These are phyloP conservation scores for Drosophila virilis DNA, from an alignment of 1,140 invertebrate genomes.

Conservation along the genomic window DNA sequence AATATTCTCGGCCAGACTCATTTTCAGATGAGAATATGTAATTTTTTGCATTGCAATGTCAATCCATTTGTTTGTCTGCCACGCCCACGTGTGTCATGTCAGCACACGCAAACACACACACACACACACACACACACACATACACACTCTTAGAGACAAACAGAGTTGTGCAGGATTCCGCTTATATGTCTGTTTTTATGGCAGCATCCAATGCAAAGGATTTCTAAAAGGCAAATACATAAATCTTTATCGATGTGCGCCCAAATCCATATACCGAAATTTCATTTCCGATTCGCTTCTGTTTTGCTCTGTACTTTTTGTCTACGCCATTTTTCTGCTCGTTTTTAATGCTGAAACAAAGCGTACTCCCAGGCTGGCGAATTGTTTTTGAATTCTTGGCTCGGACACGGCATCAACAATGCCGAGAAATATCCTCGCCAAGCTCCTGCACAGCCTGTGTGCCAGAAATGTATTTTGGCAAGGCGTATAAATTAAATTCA, in stretches of 20 bases:
- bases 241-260: conserved; percentile 71
- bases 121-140: not conserved
- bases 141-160: not conserved
- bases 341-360: conserved; percentile 39
- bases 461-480: conserved; percentile 57
- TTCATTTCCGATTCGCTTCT: conserved; percentile 59
- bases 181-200: conserved; percentile 54
- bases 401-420: conserved; percentile 50
- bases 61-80: conserved; percentile 40
- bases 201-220: conserved; percentile 40
- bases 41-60: conserved; percentile 38
- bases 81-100: not conserved
- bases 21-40: conserved; percentile 29
- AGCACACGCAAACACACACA: conserved; percentile 4
- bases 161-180: conserved; percentile 8
- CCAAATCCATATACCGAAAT: conserved; percentile 64
- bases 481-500: conserved; percentile 65
- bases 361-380: conserved; percentile 26
- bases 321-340: conserved; percentile 3
- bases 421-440: conserved; percentile 1
- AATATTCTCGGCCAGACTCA: conserved; percentile 20
- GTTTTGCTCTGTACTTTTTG: conserved; percentile 33
- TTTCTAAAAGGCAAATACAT: conserved; percentile 45
- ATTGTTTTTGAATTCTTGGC: conserved; percentile 65
- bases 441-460: conserved; percentile 4